A percentile compares a stretch with the other conserved stretches of the same genome.
These are phyloP conservation scores for Procambarus clarkii DNA, from an alignment of 1,140 invertebrate species.

Conservation along the genomic window DNA sequence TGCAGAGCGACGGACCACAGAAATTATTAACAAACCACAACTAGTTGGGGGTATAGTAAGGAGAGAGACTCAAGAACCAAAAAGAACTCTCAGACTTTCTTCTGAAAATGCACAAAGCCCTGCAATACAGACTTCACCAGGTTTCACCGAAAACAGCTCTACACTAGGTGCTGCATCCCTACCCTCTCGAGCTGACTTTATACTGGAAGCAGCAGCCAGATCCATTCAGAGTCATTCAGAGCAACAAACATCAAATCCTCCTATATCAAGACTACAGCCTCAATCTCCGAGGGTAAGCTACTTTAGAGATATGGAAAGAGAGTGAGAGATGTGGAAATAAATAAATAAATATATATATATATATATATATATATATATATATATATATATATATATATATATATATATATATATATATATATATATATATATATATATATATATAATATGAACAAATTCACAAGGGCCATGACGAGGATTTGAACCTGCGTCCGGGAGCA, in stretches of 20 bases:
- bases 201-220: neutral
- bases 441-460: no score
- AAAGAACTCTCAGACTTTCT: neutral
- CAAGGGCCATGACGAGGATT: no score
- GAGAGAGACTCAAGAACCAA: neutral
- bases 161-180: neutral
- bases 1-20: constrained; percentile 2
- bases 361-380: no score
- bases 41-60: constrained; percentile 15
- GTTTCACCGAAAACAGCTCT: neutral
- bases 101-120: neutral
- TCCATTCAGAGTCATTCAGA: neutral
- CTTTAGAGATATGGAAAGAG: no score
- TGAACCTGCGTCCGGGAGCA: no score
- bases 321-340: no score
- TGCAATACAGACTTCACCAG: neutral
- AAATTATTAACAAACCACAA: neutral
- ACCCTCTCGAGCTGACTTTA: neutral
- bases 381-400: no score
- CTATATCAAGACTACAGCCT: neutral
- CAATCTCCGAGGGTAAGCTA: neutral
- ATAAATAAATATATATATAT: no score
- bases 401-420: no score
- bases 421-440: no score
- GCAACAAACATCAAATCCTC: neutral